Percentiles rank a stretch among this genome's conserved stretches.
These are phyloP conservation scores for Furcula furcula DNA, from an alignment of 2,888 invertebrate species.

Conservation along the genomic window DNA sequence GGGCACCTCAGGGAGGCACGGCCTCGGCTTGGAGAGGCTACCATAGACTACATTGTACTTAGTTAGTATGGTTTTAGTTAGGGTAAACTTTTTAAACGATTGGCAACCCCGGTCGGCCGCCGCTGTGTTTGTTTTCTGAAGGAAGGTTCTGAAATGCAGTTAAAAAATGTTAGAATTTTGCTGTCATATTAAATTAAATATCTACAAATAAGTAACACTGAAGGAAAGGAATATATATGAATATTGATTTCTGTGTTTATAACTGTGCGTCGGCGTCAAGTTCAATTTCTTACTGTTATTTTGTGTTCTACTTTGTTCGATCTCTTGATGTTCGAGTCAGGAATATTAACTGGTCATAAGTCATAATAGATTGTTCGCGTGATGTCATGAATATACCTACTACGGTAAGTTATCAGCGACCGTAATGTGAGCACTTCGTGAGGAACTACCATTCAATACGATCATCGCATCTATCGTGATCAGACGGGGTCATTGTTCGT, in stretches of 20 bases:
- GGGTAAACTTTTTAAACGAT: too few species aligned
- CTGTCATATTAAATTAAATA: conserved; percentile 31
- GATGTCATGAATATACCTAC: conserved; percentile 63
- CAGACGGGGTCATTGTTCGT: conserved; percentile 53
- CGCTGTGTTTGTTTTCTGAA: conserved; percentile 16
- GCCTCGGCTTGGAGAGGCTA: too few species aligned
- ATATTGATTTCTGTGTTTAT: conserved; percentile 5
- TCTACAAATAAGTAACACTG: not conserved
- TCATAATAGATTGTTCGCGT: conserved; percentile 35
- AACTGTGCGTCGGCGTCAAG: conserved; percentile 9
- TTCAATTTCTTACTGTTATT: conserved; percentile 9
- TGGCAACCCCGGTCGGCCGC: conserved; percentile 21
- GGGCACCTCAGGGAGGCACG: too few species aligned
- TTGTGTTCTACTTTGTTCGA: conserved; percentile 36
- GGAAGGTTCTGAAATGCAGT: too few species aligned
- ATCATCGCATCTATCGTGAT: conserved; percentile 26
- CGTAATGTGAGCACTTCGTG: conserved; percentile 8
- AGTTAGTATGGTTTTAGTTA: too few species aligned
- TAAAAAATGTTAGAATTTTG: too few species aligned
- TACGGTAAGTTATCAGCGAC: conserved; percentile 51
- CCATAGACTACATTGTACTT: too few species aligned
- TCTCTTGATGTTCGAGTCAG: conserved; percentile 9
- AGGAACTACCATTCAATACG: conserved; percentile 11
- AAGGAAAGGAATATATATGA: not conserved
- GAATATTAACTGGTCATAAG: conserved; percentile 29